Base-by-base conservation (phyloP, 2,888 invertebrate genomes). In the Aphodius granarius region DNA sequence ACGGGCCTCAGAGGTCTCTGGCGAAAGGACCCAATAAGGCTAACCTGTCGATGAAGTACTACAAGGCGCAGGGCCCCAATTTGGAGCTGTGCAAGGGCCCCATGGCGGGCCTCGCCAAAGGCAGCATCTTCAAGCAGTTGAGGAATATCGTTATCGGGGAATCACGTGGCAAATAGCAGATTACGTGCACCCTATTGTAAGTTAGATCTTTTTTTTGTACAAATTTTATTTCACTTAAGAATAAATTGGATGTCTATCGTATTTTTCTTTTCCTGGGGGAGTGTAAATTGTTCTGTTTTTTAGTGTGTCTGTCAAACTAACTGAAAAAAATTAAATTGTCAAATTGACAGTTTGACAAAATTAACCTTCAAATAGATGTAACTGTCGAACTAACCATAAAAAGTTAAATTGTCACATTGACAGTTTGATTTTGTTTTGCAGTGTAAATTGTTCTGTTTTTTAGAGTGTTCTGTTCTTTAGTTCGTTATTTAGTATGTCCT, bases 121-220 rank as follows among this genome's bases (percentile, higher is more conserved):
- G 95, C 22, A 94, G 94, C 81, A 91, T 95, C 77, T 95, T 94
- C 85, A 91, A 92, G 66, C 93, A 93, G 83, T 86, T 92, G 71
- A 91, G 89, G 81, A 82, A 85, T 22, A 82, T 86, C 9, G 86
- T 88, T 72, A 85, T 88, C 66, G 87, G 86, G 1, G 89, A 89
- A 81, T 88, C 88, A 77, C 87, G 89, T 73, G 88, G 89, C 77
- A 89, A 90, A 88, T 90, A 86, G 81, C 85, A 83, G 66, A 80
- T 80, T 66, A 75, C 73, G 18, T 86, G 85, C 79, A 81, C 63
- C 72, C 78, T 84, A 72, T 75, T 85, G 72, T 85, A 85, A 83
- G 63, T 71, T 71, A 22, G 43, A 13, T 72, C 66, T 22, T 73
- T 64, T 65, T 71, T 71, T 66, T 64, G 19, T 18, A 66, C 15